Conservation (phyloP, 1,140 invertebrate species). For the Ceratosolen solmsi region DNA sequence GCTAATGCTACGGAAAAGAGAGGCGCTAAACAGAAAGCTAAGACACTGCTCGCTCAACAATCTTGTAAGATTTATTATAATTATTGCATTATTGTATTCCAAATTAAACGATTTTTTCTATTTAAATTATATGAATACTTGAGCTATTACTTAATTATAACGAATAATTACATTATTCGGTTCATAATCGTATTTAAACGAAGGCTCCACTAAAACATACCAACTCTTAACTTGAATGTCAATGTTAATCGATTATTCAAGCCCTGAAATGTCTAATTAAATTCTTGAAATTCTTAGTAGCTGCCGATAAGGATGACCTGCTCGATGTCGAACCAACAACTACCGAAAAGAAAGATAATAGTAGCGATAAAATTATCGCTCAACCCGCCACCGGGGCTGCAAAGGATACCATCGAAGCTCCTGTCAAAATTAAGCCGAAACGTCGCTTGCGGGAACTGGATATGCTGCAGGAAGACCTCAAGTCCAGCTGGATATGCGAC, state of each 20-base stretch:
- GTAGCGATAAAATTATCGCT: conserved; percentile 45
- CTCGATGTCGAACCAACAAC: not conserved
- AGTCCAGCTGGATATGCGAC: conserved; percentile 80
- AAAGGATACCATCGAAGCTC: not conserved
- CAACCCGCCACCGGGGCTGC: conserved; percentile 40
- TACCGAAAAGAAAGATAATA: not conserved
- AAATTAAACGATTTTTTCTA: too few species aligned
- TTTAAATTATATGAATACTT: too few species aligned
- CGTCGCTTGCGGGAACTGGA: conserved; percentile 65
- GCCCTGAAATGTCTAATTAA: too few species aligned
- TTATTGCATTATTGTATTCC: not conserved
- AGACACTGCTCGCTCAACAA: not conserved
- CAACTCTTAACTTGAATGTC: too few species aligned
- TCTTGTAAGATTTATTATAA: not conserved
- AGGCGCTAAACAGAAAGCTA: not conserved
- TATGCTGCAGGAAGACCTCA: conserved; percentile 79
- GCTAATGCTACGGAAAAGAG: not conserved
- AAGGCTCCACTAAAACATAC: too few species aligned
- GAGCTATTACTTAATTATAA: too few species aligned
- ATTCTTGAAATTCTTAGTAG: too few species aligned
- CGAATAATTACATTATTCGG: too few species aligned
- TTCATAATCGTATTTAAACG: too few species aligned
- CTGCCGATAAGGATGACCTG: not conserved
- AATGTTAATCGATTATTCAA: too few species aligned
- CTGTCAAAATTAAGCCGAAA: conserved; percentile 54